These are phyloP conservation scores for Clepsis dumicolana DNA, from an alignment of 2,888 invertebrate species.

Conservation along the genomic window DNA sequence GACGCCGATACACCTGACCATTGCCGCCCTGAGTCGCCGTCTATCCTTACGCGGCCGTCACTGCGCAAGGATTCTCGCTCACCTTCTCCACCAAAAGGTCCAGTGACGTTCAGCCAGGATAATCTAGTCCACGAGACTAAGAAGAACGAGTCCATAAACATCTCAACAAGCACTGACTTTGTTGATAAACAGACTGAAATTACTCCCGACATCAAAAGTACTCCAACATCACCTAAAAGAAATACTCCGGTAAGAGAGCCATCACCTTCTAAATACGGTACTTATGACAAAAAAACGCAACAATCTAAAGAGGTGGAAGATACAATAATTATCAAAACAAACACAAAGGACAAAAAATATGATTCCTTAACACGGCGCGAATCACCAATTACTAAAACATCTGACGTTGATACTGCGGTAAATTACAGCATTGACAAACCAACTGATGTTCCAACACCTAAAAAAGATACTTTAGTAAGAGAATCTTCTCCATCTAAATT, in stretches of 20 bases:
- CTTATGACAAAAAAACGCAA: constrained; percentile 56
- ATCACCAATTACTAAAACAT: constrained; percentile 24
- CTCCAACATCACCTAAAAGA: constrained; percentile 29
- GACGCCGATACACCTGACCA: constrained; percentile 48
- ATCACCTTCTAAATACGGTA: constrained; percentile 57
- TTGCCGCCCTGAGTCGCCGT: constrained; percentile 45
- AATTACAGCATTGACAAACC: constrained; percentile 6
- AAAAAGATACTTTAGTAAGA: constrained; percentile 40
- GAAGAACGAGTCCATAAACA: constrained; percentile 16
- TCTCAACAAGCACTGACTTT: constrained; percentile 15
- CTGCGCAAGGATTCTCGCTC: constrained; percentile 55
- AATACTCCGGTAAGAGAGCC: constrained; percentile 45
- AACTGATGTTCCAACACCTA: constrained; percentile 26
- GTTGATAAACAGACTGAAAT: constrained; percentile 16
- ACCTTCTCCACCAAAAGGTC: constrained; percentile 62
- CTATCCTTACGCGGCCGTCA: constrained; percentile 44
- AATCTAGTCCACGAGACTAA: constrained; percentile 47
- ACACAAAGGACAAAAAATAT: constrained; percentile 38
- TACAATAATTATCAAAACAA: constrained; percentile 22
- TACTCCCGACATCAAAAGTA: neutral
- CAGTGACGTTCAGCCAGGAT: constrained; percentile 55
- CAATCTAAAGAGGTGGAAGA: constrained; percentile 44
- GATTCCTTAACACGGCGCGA: constrained; percentile 41
- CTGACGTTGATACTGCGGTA: constrained; percentile 15
- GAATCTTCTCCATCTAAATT: constrained; percentile 51